phyloP scores from a whole-genome alignment of 2,888 invertebrate species.

The Stenotaenia linearis region DNA sequence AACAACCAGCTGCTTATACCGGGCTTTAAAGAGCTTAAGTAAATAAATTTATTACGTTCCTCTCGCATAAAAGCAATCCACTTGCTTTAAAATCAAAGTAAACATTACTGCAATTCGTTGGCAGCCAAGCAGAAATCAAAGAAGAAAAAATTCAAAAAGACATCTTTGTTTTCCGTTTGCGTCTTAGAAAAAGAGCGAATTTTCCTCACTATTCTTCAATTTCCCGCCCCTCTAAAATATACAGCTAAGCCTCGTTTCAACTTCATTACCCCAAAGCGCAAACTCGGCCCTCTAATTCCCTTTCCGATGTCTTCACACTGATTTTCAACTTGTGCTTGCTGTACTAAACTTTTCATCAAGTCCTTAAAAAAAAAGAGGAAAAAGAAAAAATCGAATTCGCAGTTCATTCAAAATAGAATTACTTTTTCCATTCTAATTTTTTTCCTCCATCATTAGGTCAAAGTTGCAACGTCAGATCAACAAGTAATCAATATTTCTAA shows the following conservation, averaged over 20 bases:
- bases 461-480: not conserved
- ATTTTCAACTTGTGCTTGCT: not conserved
- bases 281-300: not conserved
- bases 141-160: not conserved
- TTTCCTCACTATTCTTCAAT: not conserved
- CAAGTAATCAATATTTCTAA: not conserved
- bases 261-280: not conserved
- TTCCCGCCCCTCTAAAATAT: not conserved
- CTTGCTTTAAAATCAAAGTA: not conserved
- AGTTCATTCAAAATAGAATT: not conserved
- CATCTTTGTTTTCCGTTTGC: not conserved
- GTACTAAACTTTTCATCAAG: not conserved
- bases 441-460: not conserved
- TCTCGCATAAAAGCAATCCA: not conserved
- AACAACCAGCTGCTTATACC: not conserved
- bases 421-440: not conserved
- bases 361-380: not conserved
- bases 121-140: not conserved
- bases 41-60: not conserved
- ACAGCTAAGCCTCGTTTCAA: not conserved
- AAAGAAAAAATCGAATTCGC: not conserved
- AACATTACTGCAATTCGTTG: not conserved
- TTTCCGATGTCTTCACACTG: not conserved
- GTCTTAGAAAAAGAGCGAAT: not conserved
- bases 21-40: not conserved